A percentile compares a stretch with the other conserved stretches of the same genome.
phyloP scores from a whole-genome alignment of 2,888 invertebrate species.

The Calameuta idolon region DNA sequence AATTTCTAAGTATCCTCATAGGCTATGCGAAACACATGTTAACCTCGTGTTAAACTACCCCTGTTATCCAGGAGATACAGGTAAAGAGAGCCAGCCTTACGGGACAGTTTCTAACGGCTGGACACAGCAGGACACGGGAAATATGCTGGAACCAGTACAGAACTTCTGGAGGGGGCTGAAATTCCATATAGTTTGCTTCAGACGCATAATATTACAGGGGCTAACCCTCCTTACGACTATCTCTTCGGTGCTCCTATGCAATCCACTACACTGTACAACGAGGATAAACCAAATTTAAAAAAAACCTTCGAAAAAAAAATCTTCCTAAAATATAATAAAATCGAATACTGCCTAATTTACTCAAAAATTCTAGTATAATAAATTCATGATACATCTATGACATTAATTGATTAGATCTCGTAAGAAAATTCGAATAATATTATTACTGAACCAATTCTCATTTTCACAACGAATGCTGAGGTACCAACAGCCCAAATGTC shows the following conservation, averaged over 20 bases:
- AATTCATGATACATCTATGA: neutral
- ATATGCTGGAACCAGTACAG: neutral
- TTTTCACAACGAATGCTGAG: neutral
- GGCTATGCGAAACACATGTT: neutral
- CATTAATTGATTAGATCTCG: neutral
- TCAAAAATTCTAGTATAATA: no score
- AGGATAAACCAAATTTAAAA: neutral
- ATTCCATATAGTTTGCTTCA: neutral
- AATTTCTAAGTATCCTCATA: neutral
- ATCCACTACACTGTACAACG: neutral
- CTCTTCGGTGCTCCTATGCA: neutral
- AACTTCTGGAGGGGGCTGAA: neutral
- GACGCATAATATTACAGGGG: neutral
- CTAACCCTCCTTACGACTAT: neutral
- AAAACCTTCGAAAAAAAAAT: neutral
- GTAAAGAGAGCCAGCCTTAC: neutral
- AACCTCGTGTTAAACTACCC: neutral
- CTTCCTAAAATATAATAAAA: neutral
- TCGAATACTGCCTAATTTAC: neutral
- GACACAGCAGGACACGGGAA: neutral
- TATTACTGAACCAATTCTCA: neutral
- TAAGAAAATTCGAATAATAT: neutral
- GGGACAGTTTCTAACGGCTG: neutral
- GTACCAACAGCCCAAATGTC: neutral
- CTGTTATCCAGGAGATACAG: neutral